phyloP scores from a whole-genome alignment of 2,797 vertebrate genomes.

The Threskiornis aethiopicus region DNA sequence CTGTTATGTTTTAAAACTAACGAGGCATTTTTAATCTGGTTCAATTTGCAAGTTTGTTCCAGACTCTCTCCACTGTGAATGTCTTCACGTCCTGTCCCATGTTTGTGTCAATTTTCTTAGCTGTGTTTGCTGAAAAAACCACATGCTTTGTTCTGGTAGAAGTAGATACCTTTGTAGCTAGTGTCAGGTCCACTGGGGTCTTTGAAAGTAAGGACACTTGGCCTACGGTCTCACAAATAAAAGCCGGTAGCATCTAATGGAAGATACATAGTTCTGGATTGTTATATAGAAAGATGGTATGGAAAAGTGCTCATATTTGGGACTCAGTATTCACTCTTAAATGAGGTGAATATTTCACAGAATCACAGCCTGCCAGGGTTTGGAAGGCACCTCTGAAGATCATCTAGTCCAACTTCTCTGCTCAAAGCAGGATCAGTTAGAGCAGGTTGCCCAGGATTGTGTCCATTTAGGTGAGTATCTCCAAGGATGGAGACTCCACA shows the following conservation, averaged over 20 bases:
- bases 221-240: not conserved
- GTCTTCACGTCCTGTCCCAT: not conserved
- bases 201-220: not conserved
- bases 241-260: not conserved
- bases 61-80: not conserved
- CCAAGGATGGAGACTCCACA: not conserved
- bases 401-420: not conserved
- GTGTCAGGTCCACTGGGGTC: not conserved
- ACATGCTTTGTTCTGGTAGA: not conserved
- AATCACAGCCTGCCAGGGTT: not conserved
- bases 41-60: not conserved
- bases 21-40: not conserved
- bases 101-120: not conserved
- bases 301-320: not conserved
- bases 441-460: not conserved
- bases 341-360: not conserved
- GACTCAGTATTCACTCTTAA: not conserved
- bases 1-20: not conserved
- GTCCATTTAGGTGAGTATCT: not conserved
- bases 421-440: not conserved
- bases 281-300: not conserved
- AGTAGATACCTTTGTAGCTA: not conserved
- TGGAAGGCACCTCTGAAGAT: not conserved
- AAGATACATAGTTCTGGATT: not conserved
- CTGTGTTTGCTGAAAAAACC: not conserved